Conservation (phyloP, 2,888 invertebrate species). For the Uropetala carovei region DNA sequence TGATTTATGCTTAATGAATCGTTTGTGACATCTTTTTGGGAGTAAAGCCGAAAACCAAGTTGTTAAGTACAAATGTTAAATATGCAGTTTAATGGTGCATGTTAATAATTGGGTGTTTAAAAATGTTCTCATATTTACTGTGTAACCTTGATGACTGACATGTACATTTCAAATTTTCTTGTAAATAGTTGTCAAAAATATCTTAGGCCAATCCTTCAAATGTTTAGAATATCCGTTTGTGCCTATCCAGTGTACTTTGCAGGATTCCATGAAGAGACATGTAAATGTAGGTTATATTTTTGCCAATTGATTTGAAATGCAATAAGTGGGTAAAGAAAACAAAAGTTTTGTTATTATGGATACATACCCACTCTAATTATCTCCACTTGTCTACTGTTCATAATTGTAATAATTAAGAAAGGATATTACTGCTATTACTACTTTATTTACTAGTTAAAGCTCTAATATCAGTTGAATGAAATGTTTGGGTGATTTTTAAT, state of each 20-base stretch:
- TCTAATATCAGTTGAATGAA: too few species aligned
- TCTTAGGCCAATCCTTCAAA: not conserved
- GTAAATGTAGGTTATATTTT: too few species aligned
- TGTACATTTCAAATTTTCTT: not conserved
- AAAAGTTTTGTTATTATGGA: too few species aligned
- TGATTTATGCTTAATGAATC: not conserved
- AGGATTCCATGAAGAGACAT: not conserved
- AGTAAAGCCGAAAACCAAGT: slow-evolving; percentile 44
- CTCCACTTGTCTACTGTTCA: too few species aligned
- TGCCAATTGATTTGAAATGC: too few species aligned
- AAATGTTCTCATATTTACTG: slow-evolving; percentile 29
- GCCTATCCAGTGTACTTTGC: not conserved
- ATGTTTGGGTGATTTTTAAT: too few species aligned
- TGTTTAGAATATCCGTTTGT: not conserved
- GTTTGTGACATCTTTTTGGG: not conserved
- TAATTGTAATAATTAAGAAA: too few species aligned
- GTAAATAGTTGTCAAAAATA: not conserved
- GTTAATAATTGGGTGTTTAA: slow-evolving; percentile 1
- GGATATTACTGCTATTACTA: too few species aligned
- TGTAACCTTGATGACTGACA: not conserved
- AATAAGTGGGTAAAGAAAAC: too few species aligned
- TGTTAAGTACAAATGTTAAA: slow-evolving; percentile 49
- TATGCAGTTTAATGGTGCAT: slow-evolving; percentile 10
- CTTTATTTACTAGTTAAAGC: too few species aligned
- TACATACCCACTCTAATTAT: too few species aligned